Evolutionary conservation across 2,113 vertebrate genomes (phyloP), one percentile per base, ranked within the genome.

Genomic region (Eleginops maclovinus): DNA sequence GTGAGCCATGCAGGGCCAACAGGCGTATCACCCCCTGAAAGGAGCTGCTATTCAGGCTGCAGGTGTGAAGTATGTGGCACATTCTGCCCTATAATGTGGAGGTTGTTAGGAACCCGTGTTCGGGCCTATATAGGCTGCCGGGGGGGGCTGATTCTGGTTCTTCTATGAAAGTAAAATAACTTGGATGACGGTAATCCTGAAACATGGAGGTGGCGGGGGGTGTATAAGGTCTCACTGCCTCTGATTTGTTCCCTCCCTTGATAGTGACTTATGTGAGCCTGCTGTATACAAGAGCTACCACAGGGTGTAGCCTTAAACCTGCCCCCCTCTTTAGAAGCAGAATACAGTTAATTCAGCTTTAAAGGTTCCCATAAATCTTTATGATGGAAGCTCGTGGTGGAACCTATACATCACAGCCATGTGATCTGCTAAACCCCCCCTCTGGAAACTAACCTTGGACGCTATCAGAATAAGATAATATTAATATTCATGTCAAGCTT

Each of bases 51-150:
- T 99, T 99, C 97, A 99, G 94, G 91, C 93, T 95, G 98, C 98
- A 99, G 97, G 98, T 99, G 98, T 97, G 96, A 97, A 96, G 95
- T 96, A 95, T 96, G 96, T 94, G 93, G 94, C 93, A 94, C 95
- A 95, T 96, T 96, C 94, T 95, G 95, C 94, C 95, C 95, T 96
- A 96, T 97, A 97, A 96, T 97, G 95, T 95, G 94, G 95, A 96
- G 96, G 96, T 96, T 97, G 97, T 96, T 97, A 94, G 96, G 97
- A 95, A 97, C 95, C 96, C 96, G 94, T 96, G 97, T 96, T 97
- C 94, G 88, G 94, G 94, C 96, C 95, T 95, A 94, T 56, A 77
- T n/a, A n/a, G 70, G 69, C 62, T 86, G 3, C 95, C 94, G 94
- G 95, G 95, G 95, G 95, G 94, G 94, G 95, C 94, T 97, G 95